A percentile compares a stretch with the other conserved stretches of the same genome.
phyloP scores from a whole-genome alignment of 2,888 invertebrate genomes.

The Cylloceria caligata region DNA sequence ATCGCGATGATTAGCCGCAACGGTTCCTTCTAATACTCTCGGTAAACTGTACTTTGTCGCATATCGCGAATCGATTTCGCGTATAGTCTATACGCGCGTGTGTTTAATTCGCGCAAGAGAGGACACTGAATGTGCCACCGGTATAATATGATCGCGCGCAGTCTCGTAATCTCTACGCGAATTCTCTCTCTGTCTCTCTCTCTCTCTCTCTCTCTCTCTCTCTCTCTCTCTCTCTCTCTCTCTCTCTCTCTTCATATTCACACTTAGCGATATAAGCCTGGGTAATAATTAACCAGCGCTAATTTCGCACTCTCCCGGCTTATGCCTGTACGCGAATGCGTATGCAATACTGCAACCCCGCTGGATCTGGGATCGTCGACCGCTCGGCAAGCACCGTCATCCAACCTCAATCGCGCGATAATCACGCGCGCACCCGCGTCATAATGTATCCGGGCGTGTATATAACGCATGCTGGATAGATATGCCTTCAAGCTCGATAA shows the following conservation, averaged over 20 bases:
- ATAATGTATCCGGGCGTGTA: slow-evolving; percentile 44
- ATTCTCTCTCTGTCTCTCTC: slow-evolving; percentile 10
- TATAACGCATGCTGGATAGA: not conserved
- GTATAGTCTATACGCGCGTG: slow-evolving; percentile 32
- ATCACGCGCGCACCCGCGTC: slow-evolving; percentile 34
- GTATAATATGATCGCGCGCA: slow-evolving; percentile 22
- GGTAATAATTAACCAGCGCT: slow-evolving; percentile 54
- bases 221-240: slow-evolving; percentile 4
- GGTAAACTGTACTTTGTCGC: slow-evolving; percentile 41
- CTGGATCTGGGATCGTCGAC: slow-evolving; percentile 44
- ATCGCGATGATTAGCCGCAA: slow-evolving; percentile 62
- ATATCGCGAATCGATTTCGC: slow-evolving; percentile 51
- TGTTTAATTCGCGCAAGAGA: slow-evolving; percentile 11
- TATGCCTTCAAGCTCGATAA: slow-evolving; percentile 34
- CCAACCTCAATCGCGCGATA: slow-evolving; percentile 56
- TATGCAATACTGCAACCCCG: not conserved
- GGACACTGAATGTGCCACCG: slow-evolving; percentile 9
- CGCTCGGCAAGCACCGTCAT: slow-evolving; percentile 48
- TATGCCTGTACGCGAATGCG: slow-evolving; percentile 7
- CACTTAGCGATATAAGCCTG: slow-evolving; percentile 32
- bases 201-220: slow-evolving; percentile 1
- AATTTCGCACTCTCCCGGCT: slow-evolving; percentile 41
- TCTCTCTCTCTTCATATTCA: slow-evolving; percentile 26
- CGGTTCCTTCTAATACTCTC: slow-evolving; percentile 52
- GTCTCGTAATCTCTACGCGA: slow-evolving; percentile 46